Evolutionary conservation across 2,113 vertebrate species (phyloP), one percentile per base, ranked within the genome.

Genomic region (Irena cyanogastra): DNA sequence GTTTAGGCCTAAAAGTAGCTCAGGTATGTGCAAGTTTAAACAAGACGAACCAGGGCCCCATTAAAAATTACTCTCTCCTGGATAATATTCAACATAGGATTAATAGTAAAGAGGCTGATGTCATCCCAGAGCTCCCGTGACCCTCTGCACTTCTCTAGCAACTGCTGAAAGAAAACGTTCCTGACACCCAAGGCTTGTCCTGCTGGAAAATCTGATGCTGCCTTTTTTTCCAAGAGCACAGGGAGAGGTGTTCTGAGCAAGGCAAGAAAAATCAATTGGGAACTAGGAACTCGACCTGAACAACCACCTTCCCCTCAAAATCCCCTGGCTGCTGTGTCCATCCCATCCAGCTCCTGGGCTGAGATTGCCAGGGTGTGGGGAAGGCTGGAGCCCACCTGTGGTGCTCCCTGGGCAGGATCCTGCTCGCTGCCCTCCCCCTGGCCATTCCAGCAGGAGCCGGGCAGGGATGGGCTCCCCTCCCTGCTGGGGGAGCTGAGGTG

Each of bases 11-110:
- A 94, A 91, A 94, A 95, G 95, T 94, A 97, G 95, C 96, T 94
- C 96, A 96, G 96, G 96, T 97, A 97, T 97, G 94, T 93, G 95
- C 96, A 95, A 97, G 96, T 97, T 97, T 91, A 96, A 97, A 97
- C 97, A 97, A 92, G 95, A 94, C 3, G 0, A 74, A 41, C 85
- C 69, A 56, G 94, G 92, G 95, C 95, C 92, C 96, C 95, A 95
- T 97, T 97, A 96, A 95, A 97, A 96, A 95, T 94, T 88, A 86
- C 95, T 97, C 96, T 95, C 95, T 94, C 69, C 94, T 97, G 97
- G 96, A 91, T 97, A 97, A 97, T 97, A 94, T 96, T 97, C 97
- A 97, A 96, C 95, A 64, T 20, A 16, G 92, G 92, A 93, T 96
- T 97, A 97, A 96, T 95, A 85, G 93, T 45, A 63, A 89, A 56